A percentile compares a stretch with the other conserved stretches of the same genome.
phyloP scores from a whole-genome alignment of 35 echinoderm and acorn worm genomes.

The Ophioderma brevispina region DNA sequence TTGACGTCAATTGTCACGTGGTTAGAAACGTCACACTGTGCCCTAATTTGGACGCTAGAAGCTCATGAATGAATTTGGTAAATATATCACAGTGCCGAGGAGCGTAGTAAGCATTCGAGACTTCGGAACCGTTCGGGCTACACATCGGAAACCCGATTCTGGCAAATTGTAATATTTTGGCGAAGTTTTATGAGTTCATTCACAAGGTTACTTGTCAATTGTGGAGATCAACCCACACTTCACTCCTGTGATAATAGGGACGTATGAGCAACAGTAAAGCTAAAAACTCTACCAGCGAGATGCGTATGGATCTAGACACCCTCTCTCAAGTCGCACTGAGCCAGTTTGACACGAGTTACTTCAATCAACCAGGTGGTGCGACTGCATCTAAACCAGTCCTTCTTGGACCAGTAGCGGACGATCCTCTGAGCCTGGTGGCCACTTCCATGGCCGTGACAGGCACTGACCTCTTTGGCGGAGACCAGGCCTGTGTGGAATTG shows the following conservation, averaged over 20 bases:
- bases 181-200: constrained; percentile 21
- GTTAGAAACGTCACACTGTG: constrained; percentile 43
- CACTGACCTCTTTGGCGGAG: constrained; percentile 42
- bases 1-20: constrained; percentile 67
- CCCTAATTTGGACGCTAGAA: constrained; percentile 53
- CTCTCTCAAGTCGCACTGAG: constrained; percentile 88
- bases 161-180: background rate
- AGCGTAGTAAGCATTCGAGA: constrained; percentile 35
- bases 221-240: constrained; percentile 24
- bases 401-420: constrained; percentile 27
- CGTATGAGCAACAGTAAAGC: constrained; percentile 51
- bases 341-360: constrained; percentile 77
- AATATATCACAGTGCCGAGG: constrained; percentile 47
- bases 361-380: constrained; percentile 47
- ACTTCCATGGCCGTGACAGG: constrained; percentile 56
- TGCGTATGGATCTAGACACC: constrained; percentile 96
- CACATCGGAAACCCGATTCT: constrained; percentile 68
- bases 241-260: constrained; percentile 31
- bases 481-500: constrained; percentile 39
- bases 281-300: constrained; percentile 71
- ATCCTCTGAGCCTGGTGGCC: constrained; percentile 36
- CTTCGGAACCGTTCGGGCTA: constrained; percentile 60
- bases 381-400: constrained; percentile 57
- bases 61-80: constrained; percentile 68
- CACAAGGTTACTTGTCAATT: constrained; percentile 34